Conservation (phyloP, 1,140 invertebrate species). For the Hyphantria cunea region DNA sequence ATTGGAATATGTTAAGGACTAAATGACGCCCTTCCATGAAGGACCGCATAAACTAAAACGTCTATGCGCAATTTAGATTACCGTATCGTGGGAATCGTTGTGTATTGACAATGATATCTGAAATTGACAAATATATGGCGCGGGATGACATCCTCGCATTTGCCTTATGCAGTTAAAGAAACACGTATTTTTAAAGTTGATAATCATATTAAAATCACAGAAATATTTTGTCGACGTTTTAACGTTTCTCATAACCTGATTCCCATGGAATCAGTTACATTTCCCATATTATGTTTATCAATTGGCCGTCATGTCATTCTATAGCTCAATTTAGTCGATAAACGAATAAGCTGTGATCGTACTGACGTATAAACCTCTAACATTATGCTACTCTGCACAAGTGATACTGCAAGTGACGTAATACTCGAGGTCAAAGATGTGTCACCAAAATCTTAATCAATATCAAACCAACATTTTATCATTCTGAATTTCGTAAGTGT, state of each 20-base stretch:
- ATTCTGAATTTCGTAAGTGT: slow-evolving; percentile 19
- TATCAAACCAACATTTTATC: slow-evolving; percentile 15
- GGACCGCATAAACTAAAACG: slow-evolving; percentile 37
- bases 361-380: slow-evolving; percentile 28
- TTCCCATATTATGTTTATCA: slow-evolving; percentile 61
- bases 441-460: slow-evolving; percentile 6
- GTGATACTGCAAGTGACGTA: slow-evolving; percentile 13
- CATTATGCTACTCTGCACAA: slow-evolving; percentile 23
- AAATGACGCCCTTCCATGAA: slow-evolving; percentile 32
- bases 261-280: slow-evolving; percentile 61
- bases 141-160: slow-evolving; percentile 20
- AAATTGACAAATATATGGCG: slow-evolving; percentile 37
- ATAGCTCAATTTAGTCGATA: slow-evolving; percentile 60
- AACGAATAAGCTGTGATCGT: slow-evolving; percentile 37
- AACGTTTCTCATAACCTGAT: slow-evolving; percentile 43
- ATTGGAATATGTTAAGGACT: slow-evolving; percentile 21
- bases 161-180: slow-evolving; percentile 15
- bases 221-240: slow-evolving; percentile 25
- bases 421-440: slow-evolving; percentile 16
- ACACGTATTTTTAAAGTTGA: slow-evolving; percentile 29
- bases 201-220: slow-evolving; percentile 28
- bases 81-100: slow-evolving; percentile 38
- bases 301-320: slow-evolving; percentile 45
- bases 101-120: slow-evolving; percentile 38
- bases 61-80: slow-evolving; percentile 38